Conservation (phyloP, 2,888 invertebrate species). For the Hyposoter didymator region DNA sequence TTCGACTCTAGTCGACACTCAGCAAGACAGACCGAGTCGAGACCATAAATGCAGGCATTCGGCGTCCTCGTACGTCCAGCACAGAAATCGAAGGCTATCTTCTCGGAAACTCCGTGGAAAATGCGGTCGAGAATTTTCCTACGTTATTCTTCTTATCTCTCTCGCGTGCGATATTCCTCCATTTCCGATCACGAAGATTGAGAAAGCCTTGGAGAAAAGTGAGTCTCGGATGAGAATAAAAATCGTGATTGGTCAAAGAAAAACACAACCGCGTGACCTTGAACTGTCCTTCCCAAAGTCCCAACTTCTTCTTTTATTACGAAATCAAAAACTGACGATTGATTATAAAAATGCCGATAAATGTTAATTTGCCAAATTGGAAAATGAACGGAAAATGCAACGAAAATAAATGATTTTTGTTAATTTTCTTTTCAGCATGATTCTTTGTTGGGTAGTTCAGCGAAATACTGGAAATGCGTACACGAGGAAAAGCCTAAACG, state of each 20-base stretch:
- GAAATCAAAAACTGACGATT: not conserved
- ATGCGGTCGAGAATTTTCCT: conserved; percentile 6
- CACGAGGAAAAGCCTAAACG: not conserved
- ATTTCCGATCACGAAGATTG: not conserved
- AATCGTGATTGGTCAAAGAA: conserved; percentile 11
- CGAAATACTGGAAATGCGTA: not conserved
- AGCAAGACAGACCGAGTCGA: not conserved
- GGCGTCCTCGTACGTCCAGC: not conserved
- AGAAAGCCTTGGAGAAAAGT: conserved; percentile 6
- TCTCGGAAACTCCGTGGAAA: not conserved
- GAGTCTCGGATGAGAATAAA: not conserved
- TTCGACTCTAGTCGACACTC: not conserved
- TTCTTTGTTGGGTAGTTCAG: not conserved
- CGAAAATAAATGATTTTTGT: not conserved
- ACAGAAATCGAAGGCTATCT: conserved; percentile 16
- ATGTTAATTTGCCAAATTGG: not conserved
- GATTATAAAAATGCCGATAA: not conserved
- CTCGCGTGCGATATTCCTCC: not conserved
- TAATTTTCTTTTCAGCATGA: not conserved
- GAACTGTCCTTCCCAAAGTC: not conserved
- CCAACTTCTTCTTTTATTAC: not conserved
- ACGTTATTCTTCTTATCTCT: conserved; percentile 16
- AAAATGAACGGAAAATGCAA: not conserved
- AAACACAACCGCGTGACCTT: not conserved
- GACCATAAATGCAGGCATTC: not conserved